Evolutionary conservation across 2,113 vertebrate species (phyloP), one percentile per base, ranked within the genome.

Genomic region (Ptychochromis oligacanthus): DNA sequence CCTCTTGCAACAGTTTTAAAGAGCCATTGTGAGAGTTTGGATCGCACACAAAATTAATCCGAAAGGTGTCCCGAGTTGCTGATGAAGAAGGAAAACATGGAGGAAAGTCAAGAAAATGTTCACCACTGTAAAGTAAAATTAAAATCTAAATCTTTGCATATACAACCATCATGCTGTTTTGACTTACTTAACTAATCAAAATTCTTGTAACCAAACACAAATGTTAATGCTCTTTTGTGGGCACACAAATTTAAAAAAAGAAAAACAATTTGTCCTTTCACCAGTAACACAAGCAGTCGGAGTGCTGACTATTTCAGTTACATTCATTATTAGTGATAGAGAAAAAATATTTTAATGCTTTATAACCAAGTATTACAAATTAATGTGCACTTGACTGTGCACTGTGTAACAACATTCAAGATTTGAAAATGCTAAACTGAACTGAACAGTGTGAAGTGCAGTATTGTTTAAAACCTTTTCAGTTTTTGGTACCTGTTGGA

Each of bases 1-100:
- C 96, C 83, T 98, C 96, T 6, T 55, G 94, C 34, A 96, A 78
- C 83, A 99, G 93, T 15, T 80, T 96, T 24, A 97, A 75, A 0
- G 59, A 86, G 36, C 96, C 96, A 0, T 94, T 92, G 84, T 96
- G 96, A 0, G 95, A 14, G 31, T 96, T 94, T 3, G 82, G 89
- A 22, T 98, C 96, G 79, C 98, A 99, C 61, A 97, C 91, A 22
- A 99, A 98, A 52, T 96, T 97, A 40, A 99, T 96, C 7, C 87
- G 95, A 72, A 98, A 99, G 0, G 89, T 95, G 67, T 97, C 95
- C 3, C 95, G 89, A 0, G 88, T 84, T 3, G 95, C 98, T 99
- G 94, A 1, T 12, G 65, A 80, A 89, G 54, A 40, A 80, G 87
- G 2, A 34, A 31, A 38, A 24, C 9, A 49, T 1, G 18, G 24